Evolutionary conservation across 2,888 invertebrate genomes (phyloP), one percentile per base, ranked within the genome.

Genomic region (Pogonocherus hispidulus): DNA sequence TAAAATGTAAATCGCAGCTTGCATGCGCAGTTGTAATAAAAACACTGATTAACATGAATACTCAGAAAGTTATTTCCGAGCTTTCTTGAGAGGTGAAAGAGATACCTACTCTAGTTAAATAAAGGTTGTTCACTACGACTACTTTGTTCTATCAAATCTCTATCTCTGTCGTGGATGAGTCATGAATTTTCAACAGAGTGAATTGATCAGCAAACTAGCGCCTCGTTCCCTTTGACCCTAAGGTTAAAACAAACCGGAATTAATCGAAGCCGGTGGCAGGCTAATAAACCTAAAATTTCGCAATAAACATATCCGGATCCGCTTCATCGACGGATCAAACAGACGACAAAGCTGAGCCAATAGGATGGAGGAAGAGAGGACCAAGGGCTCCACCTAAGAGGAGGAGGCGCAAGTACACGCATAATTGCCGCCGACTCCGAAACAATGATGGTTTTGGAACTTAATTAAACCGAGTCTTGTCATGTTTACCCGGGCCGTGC

Each of bases 381-480:
- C 67, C 72, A 11, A 32, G 41, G 9, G 14, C 41, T 41, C 41
- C 41, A 41, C 41, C 41, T 41, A 41, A 16, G 41, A 41, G 41
- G 32, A 32, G 65, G 75, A 74, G 75, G 76, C 74, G 76, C 73
- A 74, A 80, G 78, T 79, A 81, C 79, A 80, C 78, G 81, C 80
- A 80, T 82, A 83, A 83, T 81, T 80, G 79, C 79, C 75, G 73
- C 66, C 75, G 79, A 71, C 77, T 81, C 80, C 80, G 80, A 83
- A 83, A 83, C 83, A 83, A 84, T 82, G 82, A 84, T 79, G 83
- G 83, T 82, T 82, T 82, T 79, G 81, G 83, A 82, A 83, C 84
- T 84, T 85, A 84, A 85, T 85, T 85, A 84, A 84, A 84, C 82
- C 79, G 82, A 80, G 82, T 84, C 84, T 84, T 84, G 85, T 84